Percentiles rank a stretch among this genome's conserved stretches.
These are phyloP conservation scores for Ophion obscuratus DNA, from an alignment of 2,888 invertebrate species.

Conservation along the genomic window DNA sequence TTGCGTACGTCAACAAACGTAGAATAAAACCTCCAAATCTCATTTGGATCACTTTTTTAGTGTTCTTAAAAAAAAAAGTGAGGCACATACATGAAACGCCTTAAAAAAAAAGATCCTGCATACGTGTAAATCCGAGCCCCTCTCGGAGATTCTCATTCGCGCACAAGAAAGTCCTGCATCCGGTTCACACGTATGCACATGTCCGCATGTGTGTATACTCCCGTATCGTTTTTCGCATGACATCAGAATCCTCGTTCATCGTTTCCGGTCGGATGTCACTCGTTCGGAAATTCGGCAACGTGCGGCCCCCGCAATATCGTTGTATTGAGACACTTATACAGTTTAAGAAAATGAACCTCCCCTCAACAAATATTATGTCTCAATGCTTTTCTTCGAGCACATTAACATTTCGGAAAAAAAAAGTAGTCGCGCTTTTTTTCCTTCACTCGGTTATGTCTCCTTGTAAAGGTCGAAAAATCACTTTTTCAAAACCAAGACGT, in stretches of 20 bases:
- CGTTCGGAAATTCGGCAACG: conserved; percentile 35
- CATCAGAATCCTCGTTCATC: conserved; percentile 33
- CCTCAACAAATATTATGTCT: too few relatives aligned
- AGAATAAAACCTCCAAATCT: too few relatives aligned
- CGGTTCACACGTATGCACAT: background rate
- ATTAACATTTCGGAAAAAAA: too few relatives aligned
- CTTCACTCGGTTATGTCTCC: too few relatives aligned
- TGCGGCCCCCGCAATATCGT: conserved; percentile 4
- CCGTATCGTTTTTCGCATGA: conserved; percentile 18
- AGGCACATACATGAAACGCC: too few relatives aligned
- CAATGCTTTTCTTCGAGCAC: too few relatives aligned
- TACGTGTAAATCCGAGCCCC: conserved; percentile 3
- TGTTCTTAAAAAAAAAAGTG: too few relatives aligned
- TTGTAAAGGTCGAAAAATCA: too few relatives aligned
- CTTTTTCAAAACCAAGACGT: too few relatives aligned
- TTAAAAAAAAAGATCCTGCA: background rate
- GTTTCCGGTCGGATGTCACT: conserved; percentile 56
- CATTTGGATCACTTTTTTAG: too few relatives aligned
- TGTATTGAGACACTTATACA: background rate
- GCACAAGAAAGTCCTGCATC: conserved; percentile 2
- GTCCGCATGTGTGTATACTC: background rate
- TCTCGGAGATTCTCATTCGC: background rate
- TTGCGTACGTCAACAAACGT: too few relatives aligned
- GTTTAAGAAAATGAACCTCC: background rate
- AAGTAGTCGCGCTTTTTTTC: too few relatives aligned